Evolutionary conservation across 2,113 vertebrate genomes (phyloP).

Genomic region (Platanista minor): DNA sequence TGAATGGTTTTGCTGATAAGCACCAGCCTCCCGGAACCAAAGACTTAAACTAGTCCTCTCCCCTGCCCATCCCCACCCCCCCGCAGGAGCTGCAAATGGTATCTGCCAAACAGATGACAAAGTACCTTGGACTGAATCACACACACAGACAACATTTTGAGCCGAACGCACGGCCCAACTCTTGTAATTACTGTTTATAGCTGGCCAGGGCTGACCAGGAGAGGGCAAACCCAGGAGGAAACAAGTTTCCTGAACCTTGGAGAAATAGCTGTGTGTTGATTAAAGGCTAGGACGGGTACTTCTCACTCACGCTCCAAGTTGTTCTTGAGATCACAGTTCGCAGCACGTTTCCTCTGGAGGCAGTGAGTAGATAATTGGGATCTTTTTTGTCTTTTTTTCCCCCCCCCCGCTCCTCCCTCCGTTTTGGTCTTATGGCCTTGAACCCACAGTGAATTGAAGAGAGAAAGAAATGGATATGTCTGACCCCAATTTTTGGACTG

Average conservation of each 20-base stretch:
- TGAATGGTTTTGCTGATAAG: slow-evolving; percentile 60
- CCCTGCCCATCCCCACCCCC: slow-evolving; percentile 40
- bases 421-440: slow-evolving; percentile 67
- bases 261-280: not conserved
- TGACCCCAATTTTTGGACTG: slow-evolving; percentile 90
- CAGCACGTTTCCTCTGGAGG: slow-evolving; percentile 48
- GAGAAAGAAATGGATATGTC: slow-evolving; percentile 85
- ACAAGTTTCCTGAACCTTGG: slow-evolving; percentile 67
- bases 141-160: slow-evolving; percentile 73
- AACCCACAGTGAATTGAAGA: slow-evolving; percentile 60
- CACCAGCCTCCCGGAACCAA: slow-evolving; percentile 60
- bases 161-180: slow-evolving; percentile 63
- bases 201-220: slow-evolving; percentile 58
- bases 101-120: slow-evolving; percentile 90
- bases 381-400: not conserved
- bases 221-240: slow-evolving; percentile 73
- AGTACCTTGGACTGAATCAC: slow-evolving; percentile 83
- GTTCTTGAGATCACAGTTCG: slow-evolving; percentile 51
- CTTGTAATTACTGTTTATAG: slow-evolving; percentile 68
- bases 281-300: slow-evolving; percentile 73
- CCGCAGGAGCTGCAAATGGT: slow-evolving; percentile 80
- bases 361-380: slow-evolving; percentile 46
- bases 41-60: slow-evolving; percentile 67
- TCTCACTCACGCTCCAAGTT: slow-evolving; percentile 73
- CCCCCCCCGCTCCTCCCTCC: rapidly evolving